A percentile compares a stretch with the other conserved stretches of the same genome.
Evolutionary conservation across 2,888 invertebrate genomes (phyloP).

Genomic region (Zelleria hepariella): DNA sequence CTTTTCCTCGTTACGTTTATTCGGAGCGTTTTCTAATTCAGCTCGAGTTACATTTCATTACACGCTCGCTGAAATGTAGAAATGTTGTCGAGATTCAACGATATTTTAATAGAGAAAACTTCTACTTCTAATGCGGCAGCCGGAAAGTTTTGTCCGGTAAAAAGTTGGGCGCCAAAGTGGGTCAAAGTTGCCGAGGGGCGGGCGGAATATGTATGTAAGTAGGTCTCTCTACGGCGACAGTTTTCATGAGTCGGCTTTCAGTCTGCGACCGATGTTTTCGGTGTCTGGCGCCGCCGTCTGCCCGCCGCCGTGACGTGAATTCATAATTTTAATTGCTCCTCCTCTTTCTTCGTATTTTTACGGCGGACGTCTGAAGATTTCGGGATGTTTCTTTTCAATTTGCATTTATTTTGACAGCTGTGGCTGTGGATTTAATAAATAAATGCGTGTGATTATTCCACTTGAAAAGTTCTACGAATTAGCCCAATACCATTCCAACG

Average conservation of each 20-base stretch:
- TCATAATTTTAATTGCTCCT: conserved; percentile 17
- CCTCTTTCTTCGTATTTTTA: neutral
- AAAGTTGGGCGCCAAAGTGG: conserved; percentile 47
- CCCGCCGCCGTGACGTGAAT: conserved; percentile 22
- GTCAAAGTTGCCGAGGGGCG: conserved; percentile 43
- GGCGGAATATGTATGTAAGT: conserved; percentile 40
- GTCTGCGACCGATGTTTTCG: conserved; percentile 4
- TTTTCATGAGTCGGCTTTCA: neutral
- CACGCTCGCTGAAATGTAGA: too few relatives aligned
- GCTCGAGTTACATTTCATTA: too few relatives aligned
- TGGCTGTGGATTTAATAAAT: neutral
- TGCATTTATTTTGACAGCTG: conserved; percentile 4
- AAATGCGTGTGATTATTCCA: neutral
- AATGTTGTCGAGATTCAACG: too few relatives aligned
- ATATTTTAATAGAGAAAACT: neutral
- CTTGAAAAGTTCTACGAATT: neutral
- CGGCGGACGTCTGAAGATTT: neutral
- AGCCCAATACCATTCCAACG: neutral
- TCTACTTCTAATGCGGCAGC: neutral
- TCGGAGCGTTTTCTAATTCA: conserved; percentile 6
- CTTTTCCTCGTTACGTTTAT: conserved; percentile 35
- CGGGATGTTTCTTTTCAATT: neutral
- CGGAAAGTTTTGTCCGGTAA: conserved; percentile 37
- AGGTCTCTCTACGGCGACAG: conserved; percentile 19
- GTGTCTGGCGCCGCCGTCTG: conserved; percentile 22